A percentile compares a stretch with the other conserved stretches of the same genome.
phyloP scores from a whole-genome alignment of 2,888 invertebrate species.

The Abrostola triplasia region DNA sequence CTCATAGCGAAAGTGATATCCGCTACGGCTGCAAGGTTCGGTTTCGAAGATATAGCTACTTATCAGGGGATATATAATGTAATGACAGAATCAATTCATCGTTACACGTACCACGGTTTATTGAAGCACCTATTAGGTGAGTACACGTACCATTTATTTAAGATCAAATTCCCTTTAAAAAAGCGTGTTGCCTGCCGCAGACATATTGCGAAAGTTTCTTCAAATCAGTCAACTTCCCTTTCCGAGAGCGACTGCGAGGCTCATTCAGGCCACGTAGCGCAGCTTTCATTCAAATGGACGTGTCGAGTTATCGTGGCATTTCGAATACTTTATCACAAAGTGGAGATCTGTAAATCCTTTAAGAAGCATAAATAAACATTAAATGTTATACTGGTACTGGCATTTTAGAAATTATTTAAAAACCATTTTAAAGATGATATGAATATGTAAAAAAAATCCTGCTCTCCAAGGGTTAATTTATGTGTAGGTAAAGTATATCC shows the following conservation, averaged over 20 bases:
- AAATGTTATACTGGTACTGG: constrained; percentile 34
- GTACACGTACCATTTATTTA: too few relatives aligned
- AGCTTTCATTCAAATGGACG: constrained; percentile 72
- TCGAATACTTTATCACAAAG: constrained; percentile 69
- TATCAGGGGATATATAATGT: constrained; percentile 1
- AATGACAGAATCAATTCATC: constrained; percentile 5
- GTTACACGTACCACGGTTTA: neutral
- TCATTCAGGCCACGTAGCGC: constrained; percentile 67
- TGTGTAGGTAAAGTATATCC: too few relatives aligned
- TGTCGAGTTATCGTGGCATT: constrained; percentile 64
- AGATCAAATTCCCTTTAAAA: neutral
- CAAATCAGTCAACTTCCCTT: constrained; percentile 58
- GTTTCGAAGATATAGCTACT: constrained; percentile 3
- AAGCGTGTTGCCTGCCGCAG: constrained; percentile 26
- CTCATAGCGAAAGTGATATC: constrained; percentile 25
- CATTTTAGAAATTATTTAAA: constrained; percentile 13
- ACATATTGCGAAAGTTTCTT: constrained; percentile 48
- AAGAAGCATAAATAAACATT: constrained; percentile 47
- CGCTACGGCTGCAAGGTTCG: neutral
- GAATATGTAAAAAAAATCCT: neutral
- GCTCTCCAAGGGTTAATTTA: too few relatives aligned
- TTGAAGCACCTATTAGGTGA: too few relatives aligned
- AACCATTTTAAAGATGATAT: neutral
- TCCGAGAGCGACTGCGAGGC: constrained; percentile 32
- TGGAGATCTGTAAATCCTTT: constrained; percentile 58